A percentile compares a stretch with the other conserved stretches of the same genome.
Evolutionary conservation across 2,888 invertebrate species (phyloP).

Genomic region (Nomada ferruginata): DNA sequence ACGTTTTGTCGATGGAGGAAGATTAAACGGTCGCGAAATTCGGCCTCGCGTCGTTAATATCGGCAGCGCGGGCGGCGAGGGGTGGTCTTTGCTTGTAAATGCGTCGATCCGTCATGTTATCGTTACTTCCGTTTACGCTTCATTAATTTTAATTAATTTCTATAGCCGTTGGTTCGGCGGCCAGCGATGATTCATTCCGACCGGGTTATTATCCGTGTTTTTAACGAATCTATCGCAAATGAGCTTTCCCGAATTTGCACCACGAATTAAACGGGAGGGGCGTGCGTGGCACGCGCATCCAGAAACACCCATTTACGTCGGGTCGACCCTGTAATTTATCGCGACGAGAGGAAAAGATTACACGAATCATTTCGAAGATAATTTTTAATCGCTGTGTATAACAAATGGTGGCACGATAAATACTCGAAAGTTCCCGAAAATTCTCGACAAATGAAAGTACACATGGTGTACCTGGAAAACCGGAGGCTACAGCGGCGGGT

Average conservation of each 20-base stretch:
- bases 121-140: slow-evolving; percentile 73
- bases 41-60: slow-evolving; percentile 15
- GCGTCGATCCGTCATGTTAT: slow-evolving; percentile 71
- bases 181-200: slow-evolving; percentile 62
- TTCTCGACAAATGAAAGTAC: no score
- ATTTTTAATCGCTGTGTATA: background rate
- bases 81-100: slow-evolving; percentile 39
- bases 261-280: slow-evolving; percentile 38
- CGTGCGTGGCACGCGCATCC: slow-evolving; percentile 28
- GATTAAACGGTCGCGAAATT: slow-evolving; percentile 58
- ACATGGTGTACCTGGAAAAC: background rate
- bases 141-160: slow-evolving; percentile 74
- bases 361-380: background rate
- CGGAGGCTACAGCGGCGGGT: background rate
- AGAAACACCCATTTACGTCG: slow-evolving; percentile 23
- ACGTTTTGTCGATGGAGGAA: slow-evolving; percentile 65
- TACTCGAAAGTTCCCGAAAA: no score
- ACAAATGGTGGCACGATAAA: no score
- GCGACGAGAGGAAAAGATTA: background rate
- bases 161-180: slow-evolving; percentile 56
- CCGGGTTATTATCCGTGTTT: slow-evolving; percentile 66
- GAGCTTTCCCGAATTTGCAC: slow-evolving; percentile 60
- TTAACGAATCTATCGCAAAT: slow-evolving; percentile 68
- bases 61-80: background rate
- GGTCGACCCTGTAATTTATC: background rate